Evolutionary conservation across 1,140 invertebrate genomes (phyloP), one percentile per base, ranked within the genome.

Genomic region (Anadara kagoshimensis): DNA sequence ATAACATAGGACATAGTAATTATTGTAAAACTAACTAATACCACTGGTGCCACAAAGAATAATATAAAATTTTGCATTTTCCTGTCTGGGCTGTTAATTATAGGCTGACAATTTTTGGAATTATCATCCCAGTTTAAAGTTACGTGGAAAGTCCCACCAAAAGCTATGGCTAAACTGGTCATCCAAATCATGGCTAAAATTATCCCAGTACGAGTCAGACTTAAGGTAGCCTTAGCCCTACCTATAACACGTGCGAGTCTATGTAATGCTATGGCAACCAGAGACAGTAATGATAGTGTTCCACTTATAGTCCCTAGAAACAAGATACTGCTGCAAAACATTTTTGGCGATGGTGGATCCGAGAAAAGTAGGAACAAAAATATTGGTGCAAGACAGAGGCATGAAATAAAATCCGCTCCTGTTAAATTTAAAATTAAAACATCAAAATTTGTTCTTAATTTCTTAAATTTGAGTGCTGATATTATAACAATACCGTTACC

Each of bases 321-420:
- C 24, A 83, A 49, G 43, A 82, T 78, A 47, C 77, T 78, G 11
- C 81, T 80, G 63, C 83, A 85, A 56, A 85, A 85, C 43, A 80
- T 66, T 49, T 64, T 75, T 3, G 81, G 81, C 2, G 75, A 66
- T 10, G 78, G 79, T 12, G 81, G 81, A 36, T 79, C 72, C 0
- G 73, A 64, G 65, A 81, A 85, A 44, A 85, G 73, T 12, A 83
- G 56, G 54, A 78, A 79, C 12, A 85, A 67, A 62, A 82, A 85
- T 16, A 79, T 75, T 1, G 83, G 83, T 0, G 83, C 73, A 20
- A 85, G 61, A 57, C 78, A 79, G 12, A 77, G 73, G 43, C 81
- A 85, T 44, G 83, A 68, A 7, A 85, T 76, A 43, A 85, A 82
- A 64, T 85, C 83, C 0, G 81, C 72, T 14, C 74, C 79, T 7